These are phyloP conservation scores for Oreochromis grahami DNA, from an alignment of 2,797 vertebrate species.

Conservation along the genomic window DNA sequence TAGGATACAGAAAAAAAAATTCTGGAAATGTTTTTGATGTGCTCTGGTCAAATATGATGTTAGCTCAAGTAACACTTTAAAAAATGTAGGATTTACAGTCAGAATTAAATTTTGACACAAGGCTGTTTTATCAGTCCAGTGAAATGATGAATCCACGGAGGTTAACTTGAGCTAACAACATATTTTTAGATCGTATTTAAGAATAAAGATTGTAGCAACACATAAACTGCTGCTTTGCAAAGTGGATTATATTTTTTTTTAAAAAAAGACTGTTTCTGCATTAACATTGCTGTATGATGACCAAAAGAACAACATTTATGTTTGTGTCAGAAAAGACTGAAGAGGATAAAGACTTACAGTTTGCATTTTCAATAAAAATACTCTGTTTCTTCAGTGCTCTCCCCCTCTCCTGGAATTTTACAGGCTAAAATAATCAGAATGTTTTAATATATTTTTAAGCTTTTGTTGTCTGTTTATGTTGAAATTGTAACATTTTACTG, in stretches of 20 bases:
- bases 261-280: slow-evolving; percentile 6
- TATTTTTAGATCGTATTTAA: slow-evolving; percentile 16
- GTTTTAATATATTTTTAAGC: slow-evolving; percentile 14
- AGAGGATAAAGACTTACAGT: slow-evolving; percentile 3
- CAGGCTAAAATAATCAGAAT: neutral
- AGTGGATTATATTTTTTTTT: neutral
- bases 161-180: slow-evolving; percentile 9
- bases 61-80: neutral
- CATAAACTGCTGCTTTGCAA: slow-evolving; percentile 18
- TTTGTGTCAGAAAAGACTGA: neutral
- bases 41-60: slow-evolving; percentile 9
- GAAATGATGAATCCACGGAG: neutral
- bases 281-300: slow-evolving; percentile 25
- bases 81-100: neutral
- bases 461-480: neutral
- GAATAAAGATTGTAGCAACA: neutral
- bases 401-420: neutral
- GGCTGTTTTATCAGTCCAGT: neutral
- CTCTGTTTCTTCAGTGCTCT: neutral
- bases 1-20: neutral
- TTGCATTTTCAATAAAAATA: neutral
- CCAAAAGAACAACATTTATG: neutral
- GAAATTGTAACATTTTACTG: neutral
- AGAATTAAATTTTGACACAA: neutral
- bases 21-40: neutral